Conservation (phyloP, 2,113 vertebrate species). For the Engystomops pustulosus region DNA sequence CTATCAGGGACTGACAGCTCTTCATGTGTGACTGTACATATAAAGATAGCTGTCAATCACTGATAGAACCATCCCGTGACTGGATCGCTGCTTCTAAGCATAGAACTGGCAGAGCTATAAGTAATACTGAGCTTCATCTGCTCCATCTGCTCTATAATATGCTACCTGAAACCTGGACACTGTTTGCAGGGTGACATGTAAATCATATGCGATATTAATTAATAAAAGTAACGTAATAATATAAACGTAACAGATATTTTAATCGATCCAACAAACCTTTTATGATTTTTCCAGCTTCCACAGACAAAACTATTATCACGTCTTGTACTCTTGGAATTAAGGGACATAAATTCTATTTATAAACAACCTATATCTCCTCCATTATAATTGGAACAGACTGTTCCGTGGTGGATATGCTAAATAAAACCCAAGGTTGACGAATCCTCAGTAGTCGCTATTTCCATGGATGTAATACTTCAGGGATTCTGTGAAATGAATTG, state of each 20-base stretch:
- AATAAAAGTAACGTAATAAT: too few relatives aligned
- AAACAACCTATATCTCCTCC: not conserved
- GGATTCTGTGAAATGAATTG: not conserved
- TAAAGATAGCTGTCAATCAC: too few relatives aligned
- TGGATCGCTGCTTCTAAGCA: too few relatives aligned
- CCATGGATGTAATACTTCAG: not conserved
- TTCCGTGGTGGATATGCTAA: not conserved
- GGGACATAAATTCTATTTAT: not conserved
- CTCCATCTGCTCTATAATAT: too few relatives aligned
- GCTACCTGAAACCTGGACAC: too few relatives aligned
- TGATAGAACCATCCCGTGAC: too few relatives aligned
- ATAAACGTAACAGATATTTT: not conserved
- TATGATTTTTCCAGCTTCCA: not conserved
- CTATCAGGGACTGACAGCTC: too few relatives aligned
- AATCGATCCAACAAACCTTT: not conserved
- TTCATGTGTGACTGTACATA: too few relatives aligned
- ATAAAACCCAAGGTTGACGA: conserved; percentile 6
- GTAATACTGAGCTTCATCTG: too few relatives aligned
- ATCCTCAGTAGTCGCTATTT: not conserved
- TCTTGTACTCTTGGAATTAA: not conserved
- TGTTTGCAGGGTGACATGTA: too few relatives aligned
- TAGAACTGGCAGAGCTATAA: too few relatives aligned
- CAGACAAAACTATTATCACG: not conserved
- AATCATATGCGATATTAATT: too few relatives aligned
- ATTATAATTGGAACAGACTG: not conserved